These are phyloP conservation scores for Dioctria linearis DNA, from an alignment of 2,888 invertebrate species.

Conservation along the genomic window DNA sequence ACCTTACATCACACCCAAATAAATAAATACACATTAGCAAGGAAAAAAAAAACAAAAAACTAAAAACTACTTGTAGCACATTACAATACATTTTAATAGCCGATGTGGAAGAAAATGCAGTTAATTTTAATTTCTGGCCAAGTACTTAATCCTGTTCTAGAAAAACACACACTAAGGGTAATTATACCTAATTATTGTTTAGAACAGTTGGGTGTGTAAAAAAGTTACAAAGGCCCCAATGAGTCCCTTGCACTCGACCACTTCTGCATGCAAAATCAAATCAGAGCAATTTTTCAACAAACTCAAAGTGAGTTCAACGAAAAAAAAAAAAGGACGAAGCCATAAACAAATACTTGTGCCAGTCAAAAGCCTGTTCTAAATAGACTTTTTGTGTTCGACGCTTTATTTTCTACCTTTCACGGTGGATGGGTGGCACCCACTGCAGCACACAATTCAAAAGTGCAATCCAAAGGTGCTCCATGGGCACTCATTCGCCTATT, in stretches of 20 bases:
- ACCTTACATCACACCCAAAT: no score
- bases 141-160: slow-evolving; percentile 24
- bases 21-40: no score
- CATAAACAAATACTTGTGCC: slow-evolving; percentile 50
- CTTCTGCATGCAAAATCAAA: slow-evolving; percentile 23
- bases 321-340: slow-evolving; percentile 29
- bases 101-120: slow-evolving; percentile 12
- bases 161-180: slow-evolving; percentile 17
- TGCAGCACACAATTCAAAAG: slow-evolving; percentile 50
- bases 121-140: slow-evolving; percentile 37
- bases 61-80: not conserved
- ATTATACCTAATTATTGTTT: slow-evolving; percentile 37
- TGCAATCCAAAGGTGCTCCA: slow-evolving; percentile 53
- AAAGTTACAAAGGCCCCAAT: slow-evolving; percentile 35
- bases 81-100: slow-evolving; percentile 24
- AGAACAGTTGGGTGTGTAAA: slow-evolving; percentile 25
- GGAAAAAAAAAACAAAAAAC: not conserved
- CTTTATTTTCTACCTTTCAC: slow-evolving; percentile 35
- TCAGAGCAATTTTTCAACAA: not conserved
- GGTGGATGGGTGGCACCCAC: slow-evolving; percentile 48
- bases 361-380: slow-evolving; percentile 51
- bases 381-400: slow-evolving; percentile 48
- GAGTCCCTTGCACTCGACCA: slow-evolving; percentile 12
- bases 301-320: not conserved
- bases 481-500: slow-evolving; percentile 53